phyloP scores from a whole-genome alignment of 2,113 vertebrate species.

The Sigmodon hispidus region DNA sequence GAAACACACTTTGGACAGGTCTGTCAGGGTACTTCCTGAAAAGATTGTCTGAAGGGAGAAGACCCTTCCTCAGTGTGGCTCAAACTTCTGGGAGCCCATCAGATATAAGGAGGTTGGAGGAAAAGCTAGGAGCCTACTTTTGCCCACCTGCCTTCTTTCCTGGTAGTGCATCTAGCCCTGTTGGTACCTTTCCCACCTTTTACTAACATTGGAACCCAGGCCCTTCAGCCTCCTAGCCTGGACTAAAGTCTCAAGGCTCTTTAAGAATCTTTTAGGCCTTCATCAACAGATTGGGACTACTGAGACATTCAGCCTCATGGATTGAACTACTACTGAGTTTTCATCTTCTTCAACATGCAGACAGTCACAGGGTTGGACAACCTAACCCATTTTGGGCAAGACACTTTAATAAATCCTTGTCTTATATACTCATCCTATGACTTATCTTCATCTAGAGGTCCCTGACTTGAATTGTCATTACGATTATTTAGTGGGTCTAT shows the following conservation, averaged over 20 bases:
- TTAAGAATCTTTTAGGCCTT: background rate
- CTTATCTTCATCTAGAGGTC: background rate
- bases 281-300: background rate
- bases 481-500: background rate
- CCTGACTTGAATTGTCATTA: background rate
- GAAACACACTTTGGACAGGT: background rate
- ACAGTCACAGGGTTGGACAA: background rate
- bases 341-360: background rate
- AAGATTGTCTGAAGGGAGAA: background rate
- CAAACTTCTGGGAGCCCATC: background rate
- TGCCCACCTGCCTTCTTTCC: background rate
- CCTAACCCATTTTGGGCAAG: background rate
- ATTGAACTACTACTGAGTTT: too few relatives aligned
- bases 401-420: background rate
- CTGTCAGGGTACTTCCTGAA: too few relatives aligned
- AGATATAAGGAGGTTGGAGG: background rate
- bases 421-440: background rate
- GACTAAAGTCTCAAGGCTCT: background rate
- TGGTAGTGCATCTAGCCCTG: background rate
- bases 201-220: background rate
- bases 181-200: too few relatives aligned
- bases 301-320: background rate
- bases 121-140: too few relatives aligned
- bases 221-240: background rate
- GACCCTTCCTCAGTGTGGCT: background rate